A percentile compares a stretch with the other conserved stretches of the same genome.
phyloP scores from a whole-genome alignment of 2,888 invertebrate species.

The Rhingia campestris region DNA sequence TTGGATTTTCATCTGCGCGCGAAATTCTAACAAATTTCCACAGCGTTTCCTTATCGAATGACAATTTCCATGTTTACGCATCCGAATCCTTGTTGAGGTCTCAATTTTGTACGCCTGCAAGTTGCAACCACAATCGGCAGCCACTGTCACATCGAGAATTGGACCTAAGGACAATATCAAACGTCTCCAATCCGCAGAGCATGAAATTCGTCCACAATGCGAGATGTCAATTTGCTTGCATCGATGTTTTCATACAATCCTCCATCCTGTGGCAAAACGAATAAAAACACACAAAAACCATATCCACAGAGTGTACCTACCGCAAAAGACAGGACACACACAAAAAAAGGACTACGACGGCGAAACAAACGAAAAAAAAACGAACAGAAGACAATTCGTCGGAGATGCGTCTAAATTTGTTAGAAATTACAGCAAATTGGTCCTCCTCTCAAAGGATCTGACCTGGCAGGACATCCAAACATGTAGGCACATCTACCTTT shows the following conservation, averaged over 20 bases:
- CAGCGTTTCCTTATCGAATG: conserved; percentile 8
- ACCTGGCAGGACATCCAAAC: conserved; percentile 57
- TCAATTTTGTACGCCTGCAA: conserved; percentile 58
- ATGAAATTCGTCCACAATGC: conserved; percentile 65
- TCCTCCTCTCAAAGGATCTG: conserved; percentile 51
- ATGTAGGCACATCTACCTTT: conserved; percentile 22
- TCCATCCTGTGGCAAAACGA: conserved; percentile 45
- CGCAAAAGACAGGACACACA: conserved; percentile 39
- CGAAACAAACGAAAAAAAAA: conserved; percentile 16
- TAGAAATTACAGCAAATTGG: conserved; percentile 69
- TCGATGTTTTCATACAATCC: conserved; percentile 60
- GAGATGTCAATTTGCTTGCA: conserved; percentile 47
- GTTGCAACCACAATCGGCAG: conserved; percentile 60
- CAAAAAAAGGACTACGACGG: conserved; percentile 16
- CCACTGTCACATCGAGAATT: conserved; percentile 30
- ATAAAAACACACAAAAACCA: conserved; percentile 26
- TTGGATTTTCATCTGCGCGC: background rate
- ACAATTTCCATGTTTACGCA: background rate
- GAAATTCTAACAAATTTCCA: conserved; percentile 17
- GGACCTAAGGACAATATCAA: conserved; percentile 23
- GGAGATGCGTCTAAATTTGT: conserved; percentile 68
- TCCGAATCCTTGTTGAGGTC: conserved; percentile 20
- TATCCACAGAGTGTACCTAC: conserved; percentile 22
- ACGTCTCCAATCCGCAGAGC: conserved; percentile 60
- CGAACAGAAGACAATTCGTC: conserved; percentile 8